These are phyloP conservation scores for Pectinophora gossypiella DNA, from an alignment of 1,140 invertebrate genomes.

Conservation along the genomic window DNA sequence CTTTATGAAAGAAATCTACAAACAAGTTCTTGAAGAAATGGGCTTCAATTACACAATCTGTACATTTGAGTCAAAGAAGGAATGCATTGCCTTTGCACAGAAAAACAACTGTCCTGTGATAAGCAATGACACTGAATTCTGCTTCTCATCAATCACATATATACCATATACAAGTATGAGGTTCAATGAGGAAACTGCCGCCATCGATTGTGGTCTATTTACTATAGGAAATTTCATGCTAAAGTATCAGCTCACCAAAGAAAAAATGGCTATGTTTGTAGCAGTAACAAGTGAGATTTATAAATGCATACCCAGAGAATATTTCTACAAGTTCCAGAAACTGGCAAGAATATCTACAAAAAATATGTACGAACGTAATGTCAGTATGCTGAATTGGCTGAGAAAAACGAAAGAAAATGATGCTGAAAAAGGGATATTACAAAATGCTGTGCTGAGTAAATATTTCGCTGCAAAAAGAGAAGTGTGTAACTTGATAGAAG, in stretches of 20 bases:
- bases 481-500: too few relatives aligned
- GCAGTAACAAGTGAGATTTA: constrained; percentile 22
- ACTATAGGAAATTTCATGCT: constrained; percentile 18
- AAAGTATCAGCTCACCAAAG: constrained; percentile 20
- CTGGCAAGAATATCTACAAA: background rate
- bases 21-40: constrained; percentile 35
- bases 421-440: too few relatives aligned
- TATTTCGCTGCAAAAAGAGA: too few relatives aligned
- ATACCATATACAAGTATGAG: constrained; percentile 13
- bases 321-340: constrained; percentile 18
- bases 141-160: constrained; percentile 25
- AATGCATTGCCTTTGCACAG: constrained; percentile 30
- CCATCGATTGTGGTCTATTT: constrained; percentile 23
- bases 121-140: constrained; percentile 29
- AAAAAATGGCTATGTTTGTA: constrained; percentile 30
- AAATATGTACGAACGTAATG: too few relatives aligned
- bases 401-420: too few relatives aligned
- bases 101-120: constrained; percentile 33
- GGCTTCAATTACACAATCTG: constrained; percentile 26
- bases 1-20: constrained; percentile 24
- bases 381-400: too few relatives aligned
- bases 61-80: constrained; percentile 23
- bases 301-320: constrained; percentile 22
- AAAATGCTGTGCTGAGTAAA: too few relatives aligned
- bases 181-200: constrained; percentile 7